phyloP scores from a whole-genome alignment of 2,797 vertebrate species.

The Cercopithecus neglectus region DNA sequence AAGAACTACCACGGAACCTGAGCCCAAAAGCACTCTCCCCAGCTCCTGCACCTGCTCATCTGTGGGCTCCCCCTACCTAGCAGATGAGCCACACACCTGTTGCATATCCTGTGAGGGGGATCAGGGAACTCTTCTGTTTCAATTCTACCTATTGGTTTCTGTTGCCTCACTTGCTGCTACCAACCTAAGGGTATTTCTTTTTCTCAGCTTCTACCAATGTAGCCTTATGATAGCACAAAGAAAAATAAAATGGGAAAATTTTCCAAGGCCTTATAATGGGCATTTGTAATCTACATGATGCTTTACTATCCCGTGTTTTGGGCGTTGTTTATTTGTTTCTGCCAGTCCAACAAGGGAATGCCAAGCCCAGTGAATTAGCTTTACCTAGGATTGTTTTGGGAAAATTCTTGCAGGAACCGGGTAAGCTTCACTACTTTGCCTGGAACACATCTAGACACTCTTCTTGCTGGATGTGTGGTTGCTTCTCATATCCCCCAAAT shows the following conservation, averaged over 20 bases:
- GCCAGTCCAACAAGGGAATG: background rate
- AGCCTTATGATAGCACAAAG: background rate
- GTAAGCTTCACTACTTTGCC: background rate
- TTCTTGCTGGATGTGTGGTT: background rate
- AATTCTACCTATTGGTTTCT: background rate
- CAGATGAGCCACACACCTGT: no score
- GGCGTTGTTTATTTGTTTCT: background rate
- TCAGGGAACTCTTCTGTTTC: background rate
- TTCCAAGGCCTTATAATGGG: background rate
- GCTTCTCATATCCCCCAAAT: background rate
- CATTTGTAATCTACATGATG: background rate
- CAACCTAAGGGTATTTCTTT: background rate
- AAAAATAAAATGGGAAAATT: background rate
- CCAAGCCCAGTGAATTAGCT: fast-evolving
- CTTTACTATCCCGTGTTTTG: background rate
- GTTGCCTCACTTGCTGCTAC: background rate
- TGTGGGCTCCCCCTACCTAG: no score
- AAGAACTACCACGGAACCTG: no score
- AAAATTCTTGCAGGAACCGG: background rate
- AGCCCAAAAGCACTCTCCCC: no score
- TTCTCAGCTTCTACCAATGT: background rate
- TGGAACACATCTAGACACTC: background rate
- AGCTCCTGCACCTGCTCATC: no score
- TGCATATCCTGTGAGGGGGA: no score
- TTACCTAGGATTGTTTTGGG: background rate